Evolutionary conservation across 1,140 invertebrate species (phyloP), one percentile per base, ranked within the genome.

Genomic region (Sarcophaga bullata): DNA sequence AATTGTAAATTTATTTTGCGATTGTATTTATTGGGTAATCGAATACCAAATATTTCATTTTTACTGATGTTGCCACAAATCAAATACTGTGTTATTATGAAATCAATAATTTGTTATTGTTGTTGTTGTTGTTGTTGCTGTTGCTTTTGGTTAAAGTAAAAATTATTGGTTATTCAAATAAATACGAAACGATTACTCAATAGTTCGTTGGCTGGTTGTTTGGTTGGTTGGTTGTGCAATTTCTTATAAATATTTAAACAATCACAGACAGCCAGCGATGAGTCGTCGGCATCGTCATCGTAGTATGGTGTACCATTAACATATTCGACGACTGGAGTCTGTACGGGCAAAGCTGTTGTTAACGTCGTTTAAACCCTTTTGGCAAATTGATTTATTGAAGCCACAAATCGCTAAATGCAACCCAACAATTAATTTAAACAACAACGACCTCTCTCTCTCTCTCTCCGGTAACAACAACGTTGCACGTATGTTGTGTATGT

Each of bases 321-420:
- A 37, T 37, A 37, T 37, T 37, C 25, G 25, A 37, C 25, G 25
- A 37, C 25, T 37, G 25, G 25, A 2, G 25, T 37, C 25, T 37
- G 25, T 62, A n/a, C n/a, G 11, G 15, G 62, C 62, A 7, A 25
- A 68, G 62, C 19, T 50, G n/a, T 10, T 17, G 75, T 78, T 78
- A 78, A 25, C 6, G 19, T 17, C 62, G 17, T 15, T 62, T 80
- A 68, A 80, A 46, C 80, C 80, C 50, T 80, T 80, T 68, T 58
- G 54, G 37, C 25, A 15, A 62, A 72, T 72, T 72, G 80, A 81
- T 81, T 81, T 81, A 81, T 81, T n/a, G 80, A 47, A 50, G 13
- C 82, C 85, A 83, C 86, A 86, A 86, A 84, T 84, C 81, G 73
- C 49, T 54, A 49, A 62, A 78, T 49, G 50, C 46, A 82, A 78